Evolutionary conservation across 2,113 vertebrate species (phyloP).

Genomic region (Hydropotes inermis): DNA sequence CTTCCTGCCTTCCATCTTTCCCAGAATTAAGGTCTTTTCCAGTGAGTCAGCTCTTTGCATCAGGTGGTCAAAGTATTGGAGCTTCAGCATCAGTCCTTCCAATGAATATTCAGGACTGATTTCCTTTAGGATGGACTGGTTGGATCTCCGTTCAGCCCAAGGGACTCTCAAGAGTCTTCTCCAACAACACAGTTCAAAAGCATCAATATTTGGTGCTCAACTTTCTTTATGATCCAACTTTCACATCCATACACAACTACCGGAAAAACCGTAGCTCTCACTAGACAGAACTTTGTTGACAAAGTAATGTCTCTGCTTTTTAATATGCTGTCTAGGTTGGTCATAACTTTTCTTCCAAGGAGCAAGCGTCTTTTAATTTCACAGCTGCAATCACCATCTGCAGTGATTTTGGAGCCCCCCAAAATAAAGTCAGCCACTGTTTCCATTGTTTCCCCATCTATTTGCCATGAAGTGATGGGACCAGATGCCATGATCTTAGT

Average conservation of each 20-base stretch:
- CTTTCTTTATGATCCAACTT: not conserved
- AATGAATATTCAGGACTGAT: not conserved
- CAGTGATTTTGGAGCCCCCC: no score
- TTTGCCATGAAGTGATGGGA: no score
- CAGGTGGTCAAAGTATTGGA: not conserved
- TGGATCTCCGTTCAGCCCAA: not conserved
- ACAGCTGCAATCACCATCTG: no score
- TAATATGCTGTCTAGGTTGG: no score
- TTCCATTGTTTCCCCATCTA: no score
- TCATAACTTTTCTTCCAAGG: no score
- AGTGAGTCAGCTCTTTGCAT: not conserved
- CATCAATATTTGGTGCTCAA: not conserved
- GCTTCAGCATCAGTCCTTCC: not conserved
- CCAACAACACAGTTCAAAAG: not conserved
- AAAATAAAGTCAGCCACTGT: no score
- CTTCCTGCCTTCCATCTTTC: not conserved
- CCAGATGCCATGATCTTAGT: no score
- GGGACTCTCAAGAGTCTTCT: not conserved
- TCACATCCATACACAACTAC: not conserved
- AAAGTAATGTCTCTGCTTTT: no score
- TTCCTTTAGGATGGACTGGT: not conserved
- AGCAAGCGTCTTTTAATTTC: no score
- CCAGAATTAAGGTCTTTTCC: not conserved
- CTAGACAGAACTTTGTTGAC: no score
- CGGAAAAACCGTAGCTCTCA: no score